Conservation (phyloP, 1,140 invertebrate genomes). For the Chironomus tepperi region DNA sequence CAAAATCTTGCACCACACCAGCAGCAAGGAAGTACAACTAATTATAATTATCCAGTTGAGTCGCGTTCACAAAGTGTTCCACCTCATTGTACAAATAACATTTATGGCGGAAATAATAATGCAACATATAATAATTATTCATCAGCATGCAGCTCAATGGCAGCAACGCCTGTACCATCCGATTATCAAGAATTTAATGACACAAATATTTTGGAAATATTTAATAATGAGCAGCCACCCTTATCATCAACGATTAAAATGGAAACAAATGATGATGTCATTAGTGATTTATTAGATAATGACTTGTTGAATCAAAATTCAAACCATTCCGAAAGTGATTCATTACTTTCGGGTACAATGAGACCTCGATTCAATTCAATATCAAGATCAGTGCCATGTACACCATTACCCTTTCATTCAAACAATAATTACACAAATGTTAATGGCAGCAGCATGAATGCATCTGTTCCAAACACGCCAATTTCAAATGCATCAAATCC, state of each 20-base stretch:
- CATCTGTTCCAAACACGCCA: conserved; percentile 55
- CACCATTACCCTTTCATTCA: conserved; percentile 46
- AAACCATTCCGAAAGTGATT: neutral
- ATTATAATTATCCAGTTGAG: conserved; percentile 31
- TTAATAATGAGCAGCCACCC: conserved; percentile 1
- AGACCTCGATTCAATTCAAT: conserved; percentile 28
- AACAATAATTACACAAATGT: conserved; percentile 32
- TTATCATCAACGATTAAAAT: conserved; percentile 27
- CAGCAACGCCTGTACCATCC: conserved; percentile 57
- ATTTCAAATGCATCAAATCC: conserved; percentile 42
- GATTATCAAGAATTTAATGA: conserved; percentile 58
- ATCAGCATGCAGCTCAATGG: conserved; percentile 54
- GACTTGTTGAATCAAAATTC: conserved; percentile 16
- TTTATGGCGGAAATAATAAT: neutral
- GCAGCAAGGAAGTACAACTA: conserved; percentile 27
- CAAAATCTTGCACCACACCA: conserved; percentile 24
- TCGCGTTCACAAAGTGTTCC: conserved; percentile 39
- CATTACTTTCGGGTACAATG: neutral
- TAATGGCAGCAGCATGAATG: conserved; percentile 31
- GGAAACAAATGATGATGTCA: conserved; percentile 29
- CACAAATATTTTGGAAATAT: conserved; percentile 24
- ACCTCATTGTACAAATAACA: conserved; percentile 19
- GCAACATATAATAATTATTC: conserved; percentile 30
- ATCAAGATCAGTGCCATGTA: conserved; percentile 54
- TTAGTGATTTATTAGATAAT: neutral